Base-by-base conservation (phyloP, 2,797 vertebrate genomes). In the Syngnathus acus region DNA sequence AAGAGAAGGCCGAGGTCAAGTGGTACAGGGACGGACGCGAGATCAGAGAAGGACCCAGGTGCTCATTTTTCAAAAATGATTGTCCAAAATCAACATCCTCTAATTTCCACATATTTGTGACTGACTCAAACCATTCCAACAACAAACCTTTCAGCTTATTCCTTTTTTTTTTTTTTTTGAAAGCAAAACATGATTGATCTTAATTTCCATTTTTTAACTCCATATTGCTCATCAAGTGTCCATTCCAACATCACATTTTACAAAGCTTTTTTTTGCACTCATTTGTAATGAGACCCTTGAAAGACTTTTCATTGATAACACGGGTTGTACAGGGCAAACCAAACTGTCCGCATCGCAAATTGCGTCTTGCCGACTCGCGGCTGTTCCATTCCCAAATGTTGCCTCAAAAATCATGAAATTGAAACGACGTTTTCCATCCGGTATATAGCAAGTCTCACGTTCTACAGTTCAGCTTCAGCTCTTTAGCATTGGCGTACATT, bases 21-120 rank as follows among this genome's bases (percentile, higher is more conserved):
- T 98, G 97, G 97, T 99, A 98, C 87, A 89, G 92, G 78, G 94
- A 95, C 64, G 97, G 97, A 75, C 92, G 97, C 61, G 96, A 98
- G 88, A 95, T 98, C 79, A 93, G 94, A 90, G 95, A 97, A 88
- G 94, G 94, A 82, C 94, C 94, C 65, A 95, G 95, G 97, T 98
- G 87, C 11, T 16, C 7, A 11, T 13, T 1, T 14, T 17, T 47
- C 13, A 17, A 48, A 48, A 48, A 16, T 17, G 47, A 48, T 17
- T 17, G 47, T 17, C 47, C 47, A 48, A 48, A 17, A 48, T 2
- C 14, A 2, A 48, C 47, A 19, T 48, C 47, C 47, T 48, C 6
- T 0, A 19, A 48, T 48, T 6, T 19, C 47, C n/a, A 10, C 9
- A 21, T 51, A n/a, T 51, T 50, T 21, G 14, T 17, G 13, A 4